phyloP scores from a whole-genome alignment of 2,888 invertebrate species.

The Drosophila nr. perissopoda region DNA sequence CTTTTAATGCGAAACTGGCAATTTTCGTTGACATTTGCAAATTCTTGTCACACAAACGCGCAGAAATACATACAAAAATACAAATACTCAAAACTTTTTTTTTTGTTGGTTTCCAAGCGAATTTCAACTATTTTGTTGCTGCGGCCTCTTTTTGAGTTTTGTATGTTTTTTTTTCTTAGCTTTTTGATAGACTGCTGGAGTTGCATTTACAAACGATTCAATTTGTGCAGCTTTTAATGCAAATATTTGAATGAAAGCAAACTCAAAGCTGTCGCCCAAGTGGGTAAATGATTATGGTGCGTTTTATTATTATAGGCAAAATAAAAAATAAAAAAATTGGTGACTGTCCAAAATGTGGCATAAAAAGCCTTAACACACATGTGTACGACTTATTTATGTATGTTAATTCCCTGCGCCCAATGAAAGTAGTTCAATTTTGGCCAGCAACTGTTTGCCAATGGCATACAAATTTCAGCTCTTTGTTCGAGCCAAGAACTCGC shows the following conservation, averaged over 20 bases:
- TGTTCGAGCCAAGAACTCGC: slow-evolving; percentile 45
- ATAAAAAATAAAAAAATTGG: slow-evolving; percentile 22
- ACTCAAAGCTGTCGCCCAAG: slow-evolving; percentile 42
- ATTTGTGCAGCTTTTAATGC: slow-evolving; percentile 48
- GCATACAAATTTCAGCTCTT: slow-evolving; percentile 71
- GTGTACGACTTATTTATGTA: slow-evolving; percentile 53
- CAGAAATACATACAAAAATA: slow-evolving; percentile 36
- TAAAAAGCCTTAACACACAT: slow-evolving; percentile 7
- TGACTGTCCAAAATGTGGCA: slow-evolving; percentile 19
- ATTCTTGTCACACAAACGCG: slow-evolving; percentile 82
- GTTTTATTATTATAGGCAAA: slow-evolving; percentile 51
- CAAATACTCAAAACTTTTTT: slow-evolving; percentile 30
- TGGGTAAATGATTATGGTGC: slow-evolving; percentile 69
- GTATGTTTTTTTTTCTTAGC: slow-evolving; percentile 19
- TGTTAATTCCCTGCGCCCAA: slow-evolving; percentile 64
- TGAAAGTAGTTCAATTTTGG: slow-evolving; percentile 75
- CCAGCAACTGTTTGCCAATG: slow-evolving; percentile 60
- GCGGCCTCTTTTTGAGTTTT: slow-evolving; percentile 63
- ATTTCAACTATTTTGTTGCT: slow-evolving; percentile 69
- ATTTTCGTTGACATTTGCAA: slow-evolving; percentile 81
- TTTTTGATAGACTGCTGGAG: slow-evolving; percentile 53
- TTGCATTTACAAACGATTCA: slow-evolving; percentile 71
- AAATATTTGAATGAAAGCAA: slow-evolving; percentile 70
- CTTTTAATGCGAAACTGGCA: slow-evolving; percentile 67
- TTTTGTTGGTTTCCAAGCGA: slow-evolving; percentile 40